These are phyloP conservation scores for Macaria liturata DNA, from an alignment of 2,888 invertebrate genomes.

Conservation along the genomic window DNA sequence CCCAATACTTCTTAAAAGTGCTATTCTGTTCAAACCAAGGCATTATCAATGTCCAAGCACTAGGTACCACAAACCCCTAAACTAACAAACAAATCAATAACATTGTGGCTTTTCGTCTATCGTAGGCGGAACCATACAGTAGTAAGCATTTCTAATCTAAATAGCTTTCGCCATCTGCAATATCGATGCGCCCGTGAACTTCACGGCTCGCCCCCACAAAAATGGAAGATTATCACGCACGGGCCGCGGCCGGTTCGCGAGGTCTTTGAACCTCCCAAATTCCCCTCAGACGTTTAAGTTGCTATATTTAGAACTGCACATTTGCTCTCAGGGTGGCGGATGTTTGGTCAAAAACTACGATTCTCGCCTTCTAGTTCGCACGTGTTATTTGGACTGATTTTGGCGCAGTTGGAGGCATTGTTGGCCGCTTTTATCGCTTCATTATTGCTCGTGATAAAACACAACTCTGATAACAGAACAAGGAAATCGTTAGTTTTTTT, in stretches of 20 bases:
- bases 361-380: slow-evolving; percentile 21
- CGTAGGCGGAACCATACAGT: no score
- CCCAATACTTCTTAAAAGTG: no score
- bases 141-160: slow-evolving; percentile 11
- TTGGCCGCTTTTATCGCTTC: not conserved
- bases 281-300: slow-evolving; percentile 64
- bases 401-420: slow-evolving; percentile 6
- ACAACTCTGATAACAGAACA: no score
- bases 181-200: slow-evolving; percentile 58
- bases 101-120: no score
- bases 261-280: slow-evolving; percentile 78
- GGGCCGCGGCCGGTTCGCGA: slow-evolving; percentile 64
- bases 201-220: slow-evolving; percentile 50
- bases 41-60: no score
- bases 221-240: slow-evolving; percentile 47
- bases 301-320: slow-evolving; percentile 78
- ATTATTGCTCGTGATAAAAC: no score
- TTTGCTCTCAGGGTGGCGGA: slow-evolving; percentile 52
- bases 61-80: no score
- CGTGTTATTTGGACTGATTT: slow-evolving; percentile 13
- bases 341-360: slow-evolving; percentile 50
- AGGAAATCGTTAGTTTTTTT: no score
- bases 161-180: slow-evolving; percentile 17
- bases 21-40: no score
- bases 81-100: no score